Conservation (phyloP, 2,797 vertebrate genomes). For the Arnoldichthys spilopterus region DNA sequence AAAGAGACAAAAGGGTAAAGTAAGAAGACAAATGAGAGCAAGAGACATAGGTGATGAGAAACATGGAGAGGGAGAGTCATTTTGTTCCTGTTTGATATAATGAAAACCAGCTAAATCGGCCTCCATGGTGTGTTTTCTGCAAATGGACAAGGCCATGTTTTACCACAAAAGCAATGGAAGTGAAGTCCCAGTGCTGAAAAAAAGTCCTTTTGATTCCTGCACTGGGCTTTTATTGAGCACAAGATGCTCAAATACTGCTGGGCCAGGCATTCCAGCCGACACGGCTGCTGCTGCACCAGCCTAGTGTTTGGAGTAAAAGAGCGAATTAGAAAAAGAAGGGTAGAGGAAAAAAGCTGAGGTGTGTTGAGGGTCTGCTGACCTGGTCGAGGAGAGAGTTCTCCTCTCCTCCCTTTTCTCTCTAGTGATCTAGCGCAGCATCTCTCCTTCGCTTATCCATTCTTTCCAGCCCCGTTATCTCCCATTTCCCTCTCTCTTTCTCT, state of each 20-base stretch:
- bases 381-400: slow-evolving; percentile 30
- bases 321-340: slow-evolving; percentile 21
- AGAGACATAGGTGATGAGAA: neutral
- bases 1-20: neutral
- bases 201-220: slow-evolving; percentile 1
- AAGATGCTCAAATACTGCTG: slow-evolving; percentile 1
- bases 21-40: neutral
- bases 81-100: neutral
- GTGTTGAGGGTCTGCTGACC: slow-evolving; percentile 42
- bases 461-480: slow-evolving; percentile 47
- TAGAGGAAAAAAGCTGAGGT: slow-evolving; percentile 38
- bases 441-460: slow-evolving; percentile 38
- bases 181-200: neutral
- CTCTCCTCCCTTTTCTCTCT: slow-evolving; percentile 37
- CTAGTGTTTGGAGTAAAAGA: neutral
- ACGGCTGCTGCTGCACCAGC: slow-evolving; percentile 1
- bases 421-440: slow-evolving; percentile 51
- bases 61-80: neutral
- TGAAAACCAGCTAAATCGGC: neutral
- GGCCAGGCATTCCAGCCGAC: neutral
- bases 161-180: neutral
- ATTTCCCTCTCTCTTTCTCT: slow-evolving; percentile 20
- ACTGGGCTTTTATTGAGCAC: neutral
- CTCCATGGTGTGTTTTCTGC: neutral
- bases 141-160: neutral